These are phyloP conservation scores for Istiophorus platypterus DNA, from an alignment of 2,113 vertebrate genomes.

Conservation along the genomic window DNA sequence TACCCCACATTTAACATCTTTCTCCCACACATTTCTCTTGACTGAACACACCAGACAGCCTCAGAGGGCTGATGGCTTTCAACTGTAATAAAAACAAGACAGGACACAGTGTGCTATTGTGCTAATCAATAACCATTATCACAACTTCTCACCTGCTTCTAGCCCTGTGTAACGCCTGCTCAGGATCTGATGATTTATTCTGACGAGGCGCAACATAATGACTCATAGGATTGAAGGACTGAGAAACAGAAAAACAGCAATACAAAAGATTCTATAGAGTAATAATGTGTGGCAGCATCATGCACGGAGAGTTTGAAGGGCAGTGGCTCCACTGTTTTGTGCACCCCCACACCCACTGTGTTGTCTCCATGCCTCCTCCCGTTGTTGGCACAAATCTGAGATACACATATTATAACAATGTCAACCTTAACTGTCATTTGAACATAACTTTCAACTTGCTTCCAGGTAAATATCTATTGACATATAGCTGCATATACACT, in stretches of 20 bases:
- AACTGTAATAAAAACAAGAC: slow-evolving; percentile 70
- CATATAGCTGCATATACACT: no score
- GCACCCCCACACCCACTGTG: not conserved
- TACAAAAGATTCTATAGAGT: not conserved
- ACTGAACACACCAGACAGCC: slow-evolving; percentile 39
- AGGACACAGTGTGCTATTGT: slow-evolving; percentile 52
- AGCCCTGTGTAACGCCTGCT: slow-evolving; percentile 10
- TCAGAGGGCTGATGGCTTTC: slow-evolving; percentile 50
- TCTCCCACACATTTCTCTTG: slow-evolving; percentile 64
- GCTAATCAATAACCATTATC: slow-evolving; percentile 78
- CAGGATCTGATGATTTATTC: slow-evolving; percentile 53
- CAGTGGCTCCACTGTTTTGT: not conserved
- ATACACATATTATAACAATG: not conserved
- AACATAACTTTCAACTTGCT: not conserved
- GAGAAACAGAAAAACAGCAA: slow-evolving; percentile 8
- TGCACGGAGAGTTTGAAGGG: not conserved
- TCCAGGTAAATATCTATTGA: no score
- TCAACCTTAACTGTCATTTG: not conserved
- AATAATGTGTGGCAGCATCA: not conserved
- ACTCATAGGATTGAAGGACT: slow-evolving; percentile 23
- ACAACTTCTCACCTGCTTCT: slow-evolving; percentile 68
- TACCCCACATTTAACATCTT: slow-evolving; percentile 61
- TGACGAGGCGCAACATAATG: slow-evolving; percentile 15
- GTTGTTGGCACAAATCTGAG: not conserved
- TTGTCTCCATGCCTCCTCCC: no score